Conservation (phyloP, 2,113 vertebrate genomes). For the Mellivora capensis region DNA sequence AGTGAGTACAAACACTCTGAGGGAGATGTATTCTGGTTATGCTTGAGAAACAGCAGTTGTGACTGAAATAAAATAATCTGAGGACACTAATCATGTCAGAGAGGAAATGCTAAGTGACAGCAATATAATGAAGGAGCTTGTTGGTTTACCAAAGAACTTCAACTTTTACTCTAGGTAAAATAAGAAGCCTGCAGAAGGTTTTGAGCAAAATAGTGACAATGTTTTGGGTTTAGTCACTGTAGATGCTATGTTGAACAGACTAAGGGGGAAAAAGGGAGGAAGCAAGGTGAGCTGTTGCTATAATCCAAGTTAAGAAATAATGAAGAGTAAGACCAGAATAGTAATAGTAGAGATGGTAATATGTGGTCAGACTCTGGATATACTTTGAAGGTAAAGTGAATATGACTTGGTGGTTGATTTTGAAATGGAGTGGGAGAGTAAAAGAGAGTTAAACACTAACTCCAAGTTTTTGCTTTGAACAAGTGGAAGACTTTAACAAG, state of each 20-base stretch:
- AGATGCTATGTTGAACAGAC: not conserved
- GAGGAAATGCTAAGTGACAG: not conserved
- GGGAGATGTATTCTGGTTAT: not conserved
- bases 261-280: not conserved
- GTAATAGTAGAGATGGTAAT: not conserved
- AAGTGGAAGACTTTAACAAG: not conserved
- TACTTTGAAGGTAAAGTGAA: not conserved
- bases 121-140: not conserved
- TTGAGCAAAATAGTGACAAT: not conserved
- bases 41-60: not conserved
- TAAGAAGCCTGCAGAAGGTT: not conserved
- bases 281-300: not conserved
- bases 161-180: not conserved
- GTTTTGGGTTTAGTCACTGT: not conserved
- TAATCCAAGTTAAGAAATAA: not conserved
- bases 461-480: not conserved
- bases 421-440: not conserved
- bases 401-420: not conserved
- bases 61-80: not conserved
- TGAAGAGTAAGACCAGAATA: not conserved
- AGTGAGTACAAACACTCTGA: not conserved
- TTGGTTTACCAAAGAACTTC: not conserved
- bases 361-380: not conserved
- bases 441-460: not conserved
- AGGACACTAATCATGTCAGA: not conserved